Conservation (phyloP, 2,888 invertebrate species). For the Microdon myrmicae region DNA sequence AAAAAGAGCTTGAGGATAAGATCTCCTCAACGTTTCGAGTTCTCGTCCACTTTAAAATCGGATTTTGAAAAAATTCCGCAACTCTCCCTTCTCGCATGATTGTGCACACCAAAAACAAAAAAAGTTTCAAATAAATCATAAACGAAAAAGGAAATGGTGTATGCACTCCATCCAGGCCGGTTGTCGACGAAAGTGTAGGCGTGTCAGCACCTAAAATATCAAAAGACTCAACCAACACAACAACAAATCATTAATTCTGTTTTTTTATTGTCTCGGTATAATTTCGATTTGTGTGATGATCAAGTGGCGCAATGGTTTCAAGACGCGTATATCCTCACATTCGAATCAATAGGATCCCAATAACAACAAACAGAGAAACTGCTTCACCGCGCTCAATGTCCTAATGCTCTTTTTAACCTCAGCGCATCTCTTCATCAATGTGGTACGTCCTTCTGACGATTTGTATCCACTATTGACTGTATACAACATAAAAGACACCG, state of each 20-base stretch:
- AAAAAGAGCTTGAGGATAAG: no score
- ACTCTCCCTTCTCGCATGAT: no score
- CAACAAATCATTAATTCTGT: slow-evolving; percentile 48
- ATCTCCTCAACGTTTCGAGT: no score
- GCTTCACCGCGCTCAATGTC: neutral
- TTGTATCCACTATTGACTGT: slow-evolving; percentile 44
- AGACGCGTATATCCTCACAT: slow-evolving; percentile 13
- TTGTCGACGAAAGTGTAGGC: slow-evolving; percentile 31
- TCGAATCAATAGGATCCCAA: slow-evolving; percentile 5
- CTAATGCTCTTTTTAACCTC: slow-evolving; percentile 21
- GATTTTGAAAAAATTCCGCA: no score
- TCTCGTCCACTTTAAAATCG: no score
- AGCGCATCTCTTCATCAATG: slow-evolving; percentile 19
- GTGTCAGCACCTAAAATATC: slow-evolving; percentile 38
- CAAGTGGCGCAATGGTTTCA: slow-evolving; percentile 29
- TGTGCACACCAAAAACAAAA: no score
- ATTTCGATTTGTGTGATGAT: slow-evolving; percentile 32
- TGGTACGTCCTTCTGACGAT: slow-evolving; percentile 16
- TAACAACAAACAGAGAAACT: slow-evolving; percentile 7
- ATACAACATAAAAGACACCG: slow-evolving; percentile 47
- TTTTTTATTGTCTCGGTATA: slow-evolving; percentile 47
- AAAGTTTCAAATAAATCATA: no score
- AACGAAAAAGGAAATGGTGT: no score
- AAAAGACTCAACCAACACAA: slow-evolving; percentile 33
- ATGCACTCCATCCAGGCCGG: no score